phyloP scores from a whole-genome alignment of 2,113 vertebrate species.

The Channa argus region DNA sequence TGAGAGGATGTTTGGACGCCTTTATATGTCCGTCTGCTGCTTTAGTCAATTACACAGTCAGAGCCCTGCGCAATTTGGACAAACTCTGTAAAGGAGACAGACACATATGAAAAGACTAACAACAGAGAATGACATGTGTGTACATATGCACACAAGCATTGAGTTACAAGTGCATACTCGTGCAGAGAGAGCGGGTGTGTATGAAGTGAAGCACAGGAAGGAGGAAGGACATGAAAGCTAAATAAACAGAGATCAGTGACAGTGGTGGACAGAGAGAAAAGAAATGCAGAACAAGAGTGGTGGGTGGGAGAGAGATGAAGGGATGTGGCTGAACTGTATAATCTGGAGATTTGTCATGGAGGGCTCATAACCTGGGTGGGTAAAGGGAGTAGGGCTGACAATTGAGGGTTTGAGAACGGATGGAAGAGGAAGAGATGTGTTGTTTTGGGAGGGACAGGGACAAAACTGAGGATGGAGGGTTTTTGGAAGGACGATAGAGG shows the following conservation, averaged over 20 bases:
- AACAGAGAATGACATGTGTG: constrained; percentile 23
- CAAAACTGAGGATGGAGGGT: constrained; percentile 35
- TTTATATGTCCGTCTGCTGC: constrained; percentile 11
- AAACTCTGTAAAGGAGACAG: constrained; percentile 55
- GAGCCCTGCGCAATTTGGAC: constrained; percentile 58
- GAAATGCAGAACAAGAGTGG: constrained; percentile 20
- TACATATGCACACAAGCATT: constrained; percentile 20
- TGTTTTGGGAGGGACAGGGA: constrained; percentile 41
- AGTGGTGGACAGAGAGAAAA: constrained; percentile 48
- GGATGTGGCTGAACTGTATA: constrained; percentile 43
- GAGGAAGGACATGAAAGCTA: constrained; percentile 65
- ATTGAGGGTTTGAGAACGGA: constrained; percentile 41
- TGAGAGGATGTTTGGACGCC: constrained; percentile 34
- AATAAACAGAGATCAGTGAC: constrained; percentile 72
- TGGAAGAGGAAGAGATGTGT: constrained; percentile 34
- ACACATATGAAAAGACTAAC: constrained; percentile 56
- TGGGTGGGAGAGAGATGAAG: constrained; percentile 43
- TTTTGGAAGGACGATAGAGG: constrained; percentile 44
- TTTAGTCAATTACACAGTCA: constrained; percentile 39
- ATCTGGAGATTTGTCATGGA: constrained; percentile 52
- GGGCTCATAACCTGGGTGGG: constrained; percentile 37
- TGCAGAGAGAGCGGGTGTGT: constrained; percentile 22
- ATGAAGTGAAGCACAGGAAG: constrained; percentile 39
- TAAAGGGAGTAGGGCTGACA: constrained; percentile 34
- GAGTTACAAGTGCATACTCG: constrained; percentile 36